phyloP scores from a whole-genome alignment of 1,140 invertebrate species.

The Bombus sylvicola region DNA sequence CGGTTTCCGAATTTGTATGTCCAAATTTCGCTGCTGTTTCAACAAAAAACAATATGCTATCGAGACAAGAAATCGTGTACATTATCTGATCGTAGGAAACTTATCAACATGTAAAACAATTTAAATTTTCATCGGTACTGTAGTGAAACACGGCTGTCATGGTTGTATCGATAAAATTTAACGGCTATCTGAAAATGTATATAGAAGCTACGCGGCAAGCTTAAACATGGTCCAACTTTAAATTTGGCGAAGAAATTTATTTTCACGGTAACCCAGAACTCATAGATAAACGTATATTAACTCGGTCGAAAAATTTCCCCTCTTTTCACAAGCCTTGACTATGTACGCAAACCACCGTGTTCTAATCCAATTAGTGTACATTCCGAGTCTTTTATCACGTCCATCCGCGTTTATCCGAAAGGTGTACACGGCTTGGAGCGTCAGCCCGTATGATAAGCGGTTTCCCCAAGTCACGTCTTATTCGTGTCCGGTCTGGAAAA shows the following conservation, averaged over 20 bases:
- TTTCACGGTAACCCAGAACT: neutral
- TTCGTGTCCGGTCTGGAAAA: neutral
- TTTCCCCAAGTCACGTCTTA: slow-evolving; percentile 8
- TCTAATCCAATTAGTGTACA: slow-evolving; percentile 4
- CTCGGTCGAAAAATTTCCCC: neutral
- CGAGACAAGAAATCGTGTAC: too few relatives aligned
- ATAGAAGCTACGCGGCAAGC: too few relatives aligned
- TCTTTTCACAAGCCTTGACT: neutral
- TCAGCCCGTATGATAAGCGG: slow-evolving; percentile 21
- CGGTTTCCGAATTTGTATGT: neutral
- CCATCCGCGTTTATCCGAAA: neutral
- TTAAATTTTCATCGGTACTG: neutral
- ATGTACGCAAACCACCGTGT: too few relatives aligned
- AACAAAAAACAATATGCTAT: neutral
- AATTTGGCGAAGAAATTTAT: neutral
- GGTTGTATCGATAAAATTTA: too few relatives aligned
- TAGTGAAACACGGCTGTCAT: too few relatives aligned
- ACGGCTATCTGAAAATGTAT: too few relatives aligned
- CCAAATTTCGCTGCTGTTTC: too few relatives aligned
- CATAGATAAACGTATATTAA: too few relatives aligned
- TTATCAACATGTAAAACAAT: neutral
- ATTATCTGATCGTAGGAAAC: neutral
- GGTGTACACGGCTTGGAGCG: neutral
- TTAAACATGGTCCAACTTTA: neutral
- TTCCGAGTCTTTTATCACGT: slow-evolving; percentile 8